Evolutionary conservation across 2,797 vertebrate species (phyloP).

Genomic region (Alfaro cultratus): DNA sequence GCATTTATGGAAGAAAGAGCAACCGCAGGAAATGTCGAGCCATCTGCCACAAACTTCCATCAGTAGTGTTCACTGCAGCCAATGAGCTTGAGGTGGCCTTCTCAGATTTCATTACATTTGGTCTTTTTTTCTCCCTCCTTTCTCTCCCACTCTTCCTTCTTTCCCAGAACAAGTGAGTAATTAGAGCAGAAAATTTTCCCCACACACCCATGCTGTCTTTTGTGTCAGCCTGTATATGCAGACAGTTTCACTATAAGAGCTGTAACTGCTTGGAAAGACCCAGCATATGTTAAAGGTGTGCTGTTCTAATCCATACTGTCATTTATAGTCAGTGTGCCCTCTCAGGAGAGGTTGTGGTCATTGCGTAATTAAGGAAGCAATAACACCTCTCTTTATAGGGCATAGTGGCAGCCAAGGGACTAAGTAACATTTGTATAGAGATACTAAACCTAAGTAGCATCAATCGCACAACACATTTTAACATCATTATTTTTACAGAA

Average conservation of each 20-base stretch:
- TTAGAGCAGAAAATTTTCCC: constrained; percentile 76
- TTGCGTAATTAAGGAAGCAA: constrained; percentile 13
- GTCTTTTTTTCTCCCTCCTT: constrained; percentile 4
- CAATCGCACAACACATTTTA: not conserved
- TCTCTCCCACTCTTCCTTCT: constrained; percentile 20
- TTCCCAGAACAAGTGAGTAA: constrained; percentile 76
- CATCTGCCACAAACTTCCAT: constrained; percentile 49
- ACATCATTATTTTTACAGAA: not conserved
- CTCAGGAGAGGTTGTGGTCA: constrained; percentile 29
- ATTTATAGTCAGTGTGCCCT: constrained; percentile 32
- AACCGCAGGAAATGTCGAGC: constrained; percentile 11
- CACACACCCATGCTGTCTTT: constrained; percentile 52
- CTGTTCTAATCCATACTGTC: constrained; percentile 30
- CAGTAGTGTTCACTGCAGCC: constrained; percentile 59
- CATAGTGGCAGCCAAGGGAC: not conserved
- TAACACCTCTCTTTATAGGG: not conserved
- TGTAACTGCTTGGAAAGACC: constrained; percentile 24
- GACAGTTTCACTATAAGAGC: constrained; percentile 32
- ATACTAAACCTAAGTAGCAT: not conserved
- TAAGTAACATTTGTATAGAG: not conserved
- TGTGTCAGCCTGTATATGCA: constrained; percentile 27
- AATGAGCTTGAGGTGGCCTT: constrained; percentile 72
- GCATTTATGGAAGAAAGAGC: constrained; percentile 20
- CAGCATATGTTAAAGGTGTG: constrained; percentile 16
- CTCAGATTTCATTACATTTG: constrained; percentile 70